Evolutionary conservation across 1,140 invertebrate genomes (phyloP), one percentile per base, ranked within the genome.

Genomic region (Asobara japonica): DNA sequence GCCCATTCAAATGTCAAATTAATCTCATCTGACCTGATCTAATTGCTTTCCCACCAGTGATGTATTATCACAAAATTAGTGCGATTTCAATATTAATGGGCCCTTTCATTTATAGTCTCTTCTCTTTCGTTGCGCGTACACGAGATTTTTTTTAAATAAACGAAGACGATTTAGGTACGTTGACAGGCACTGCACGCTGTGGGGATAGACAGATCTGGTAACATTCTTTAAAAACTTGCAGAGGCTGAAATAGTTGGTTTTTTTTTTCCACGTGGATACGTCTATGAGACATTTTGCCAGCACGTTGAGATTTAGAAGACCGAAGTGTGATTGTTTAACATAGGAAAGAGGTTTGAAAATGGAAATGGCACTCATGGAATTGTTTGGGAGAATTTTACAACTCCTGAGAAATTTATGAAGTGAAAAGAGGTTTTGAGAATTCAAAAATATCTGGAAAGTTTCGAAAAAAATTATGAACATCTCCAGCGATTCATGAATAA

Each of bases 131-230:
- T 86, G 84, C 84, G 82, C 84, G 84, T 64, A 80, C 64, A 77
- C 84, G 83, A 73, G 78, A 83, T 77, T 74, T 84, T 82, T 78
- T 75, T 82, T 45, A 83, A 85, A 82, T 81, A 83, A 86, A 84
- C 81, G 80, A 79, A 80, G 84, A 83, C 80, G 82, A 78, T 78
- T 80, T 82, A 83, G 79, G 80, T 16, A 75, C 78, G 83, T 80
- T 81, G 84, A 76, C 77, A 84, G 83, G 66, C 45, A 51, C 83
- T 82, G 84, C 83, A 79, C 79, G 81, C 86, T 87, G 86, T 87
- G 83, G 86, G 82, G 82, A 87, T 87, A 87, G 86, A 86, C 76
- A 86, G 77, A 86, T 83, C 78, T 86, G 82, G 78, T 87, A 79
- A 87, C 80, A 86, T 81, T 79, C 75, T 74, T 81, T 77, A 68